phyloP scores from a whole-genome alignment of 1,140 invertebrate species.

The Tetragnatha versicolor region DNA sequence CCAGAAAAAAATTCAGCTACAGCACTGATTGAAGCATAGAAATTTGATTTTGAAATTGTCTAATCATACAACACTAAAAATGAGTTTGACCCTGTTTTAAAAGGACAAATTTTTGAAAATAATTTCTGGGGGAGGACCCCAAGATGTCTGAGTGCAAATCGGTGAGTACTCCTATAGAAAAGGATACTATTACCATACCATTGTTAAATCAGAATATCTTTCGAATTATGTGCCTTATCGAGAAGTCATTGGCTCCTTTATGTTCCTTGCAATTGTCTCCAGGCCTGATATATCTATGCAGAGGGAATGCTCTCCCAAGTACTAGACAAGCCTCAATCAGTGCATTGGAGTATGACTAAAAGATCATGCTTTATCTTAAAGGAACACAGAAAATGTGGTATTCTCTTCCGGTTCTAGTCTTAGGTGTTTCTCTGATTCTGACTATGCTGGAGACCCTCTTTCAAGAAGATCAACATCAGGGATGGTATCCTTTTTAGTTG shows the following conservation, averaged over 20 bases:
- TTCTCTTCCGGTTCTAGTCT: background rate
- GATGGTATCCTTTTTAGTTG: background rate
- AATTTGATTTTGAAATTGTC: too few species aligned
- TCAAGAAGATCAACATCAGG: constrained; percentile 46
- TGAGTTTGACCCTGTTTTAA: too few species aligned
- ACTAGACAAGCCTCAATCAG: background rate
- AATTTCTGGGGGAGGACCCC: too few species aligned
- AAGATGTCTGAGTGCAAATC: constrained; percentile 53
- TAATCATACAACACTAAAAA: too few species aligned
- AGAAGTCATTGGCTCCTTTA: constrained; percentile 58
- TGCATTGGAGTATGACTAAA: constrained; percentile 62
- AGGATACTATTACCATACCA: background rate
- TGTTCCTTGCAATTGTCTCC: constrained; percentile 64
- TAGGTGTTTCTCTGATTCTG: constrained; percentile 61
- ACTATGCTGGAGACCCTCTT: constrained; percentile 61
- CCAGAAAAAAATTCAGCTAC: too few species aligned
- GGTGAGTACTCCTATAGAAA: constrained; percentile 43
- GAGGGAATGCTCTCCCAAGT: constrained; percentile 58
- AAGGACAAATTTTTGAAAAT: too few species aligned
- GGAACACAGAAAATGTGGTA: constrained; percentile 59
- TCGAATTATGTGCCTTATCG: constrained; percentile 45
- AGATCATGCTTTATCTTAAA: constrained; percentile 65
- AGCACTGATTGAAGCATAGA: too few species aligned
- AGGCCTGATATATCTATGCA: constrained; percentile 66
- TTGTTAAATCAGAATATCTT: too few species aligned